These are phyloP conservation scores for Nomada goodeniana DNA, from an alignment of 2,888 invertebrate species.

Conservation along the genomic window DNA sequence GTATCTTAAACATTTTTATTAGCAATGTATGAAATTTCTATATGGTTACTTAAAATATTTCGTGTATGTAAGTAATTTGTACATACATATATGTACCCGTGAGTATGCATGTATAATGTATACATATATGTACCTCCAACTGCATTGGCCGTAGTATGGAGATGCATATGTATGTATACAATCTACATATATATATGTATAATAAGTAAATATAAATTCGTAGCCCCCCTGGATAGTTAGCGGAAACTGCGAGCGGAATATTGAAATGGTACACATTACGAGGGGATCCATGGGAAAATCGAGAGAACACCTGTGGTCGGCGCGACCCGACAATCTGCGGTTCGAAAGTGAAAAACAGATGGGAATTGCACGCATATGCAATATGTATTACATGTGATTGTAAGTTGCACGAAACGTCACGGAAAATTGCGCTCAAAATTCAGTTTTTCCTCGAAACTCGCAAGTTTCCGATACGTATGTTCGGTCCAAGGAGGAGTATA, in stretches of 20 bases:
- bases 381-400: constrained; percentile 13
- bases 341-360: constrained; percentile 39
- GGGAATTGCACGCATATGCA: constrained; percentile 24
- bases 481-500: constrained; percentile 1
- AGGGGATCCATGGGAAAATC: constrained; percentile 7
- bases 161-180: constrained; percentile 44
- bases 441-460: background rate
- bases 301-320: constrained; percentile 24
- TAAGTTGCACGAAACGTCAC: constrained; percentile 27
- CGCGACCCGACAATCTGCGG: background rate
- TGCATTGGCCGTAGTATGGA: constrained; percentile 52
- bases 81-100: constrained; percentile 64
- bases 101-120: constrained; percentile 58
- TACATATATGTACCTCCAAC: constrained; percentile 30
- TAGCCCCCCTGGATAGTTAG: constrained; percentile 43
- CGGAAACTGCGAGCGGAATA: constrained; percentile 41
- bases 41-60: constrained; percentile 78
- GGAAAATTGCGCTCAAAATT: background rate
- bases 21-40: constrained; percentile 80
- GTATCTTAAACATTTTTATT: constrained; percentile 78
- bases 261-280: constrained; percentile 43
- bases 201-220: constrained; percentile 67
- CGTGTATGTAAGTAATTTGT: constrained; percentile 67
- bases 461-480: background rate
- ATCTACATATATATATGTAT: constrained; percentile 52